Evolutionary conservation across 2,888 invertebrate genomes (phyloP), one percentile per base, ranked within the genome.

Genomic region (Cheilosia variabilis): DNA sequence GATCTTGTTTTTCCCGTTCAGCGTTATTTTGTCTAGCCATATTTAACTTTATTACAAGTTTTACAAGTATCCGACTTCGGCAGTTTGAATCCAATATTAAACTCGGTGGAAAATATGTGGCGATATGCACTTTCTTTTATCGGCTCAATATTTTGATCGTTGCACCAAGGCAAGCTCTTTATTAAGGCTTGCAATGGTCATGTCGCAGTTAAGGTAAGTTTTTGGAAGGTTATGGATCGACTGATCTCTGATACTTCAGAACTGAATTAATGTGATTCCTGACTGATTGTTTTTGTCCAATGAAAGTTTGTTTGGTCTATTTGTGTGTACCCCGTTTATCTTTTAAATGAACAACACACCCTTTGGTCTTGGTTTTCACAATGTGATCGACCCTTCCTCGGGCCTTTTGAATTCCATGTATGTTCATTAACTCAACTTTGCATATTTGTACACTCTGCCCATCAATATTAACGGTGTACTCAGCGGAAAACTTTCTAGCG

Each of bases 31-130:
- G 37, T 45, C 10, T 63, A 13, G 69, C 62, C 13, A 55, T 10
- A 63, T 81, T 27, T 27, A 63, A 31, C 24, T 71, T 58, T 47
- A 76, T 76, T 37, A 60, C 71, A 82, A 41, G 63, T 68, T 19
- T 71, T 71, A 60, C 76, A 76, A 4, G 68, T 81, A 41, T 82
- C 69, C 19, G 71, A 82, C 62, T 76, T 76, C 15, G 81, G 76
- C 9, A 82, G 37, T 65, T 77, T 71, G 53, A 72, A 82, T 47
- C 72, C 71, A 43, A 77, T 77, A 66, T 82, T 71, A 53, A 55
- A 71, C 17, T 82, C 78, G 9, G 76, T 82, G 57, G 71, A 71
- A 77, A 77, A 82, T 77, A 78, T 63, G 60, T 62, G 53, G 1
- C 71, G 66, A 77, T 76, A 71, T 3, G 65, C 63, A 37, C 58